Evolutionary conservation across 1,140 invertebrate genomes (phyloP).

Genomic region (Sycophaga agraensis): DNA sequence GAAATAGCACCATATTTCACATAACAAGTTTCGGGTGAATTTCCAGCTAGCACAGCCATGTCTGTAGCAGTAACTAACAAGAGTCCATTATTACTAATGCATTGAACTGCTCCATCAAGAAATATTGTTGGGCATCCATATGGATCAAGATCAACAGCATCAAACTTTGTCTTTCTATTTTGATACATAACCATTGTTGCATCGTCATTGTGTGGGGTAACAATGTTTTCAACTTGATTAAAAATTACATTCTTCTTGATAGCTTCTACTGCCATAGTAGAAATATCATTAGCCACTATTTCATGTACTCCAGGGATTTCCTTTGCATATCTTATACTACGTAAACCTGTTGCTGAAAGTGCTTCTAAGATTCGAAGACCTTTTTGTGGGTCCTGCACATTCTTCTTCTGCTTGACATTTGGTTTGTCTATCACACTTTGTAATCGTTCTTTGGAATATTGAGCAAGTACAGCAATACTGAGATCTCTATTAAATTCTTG

Average conservation of each 20-base stretch:
- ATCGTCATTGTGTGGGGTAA: conserved; percentile 76
- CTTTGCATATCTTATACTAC: conserved; percentile 94
- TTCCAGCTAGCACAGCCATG: conserved; percentile 95
- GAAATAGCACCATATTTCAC: conserved; percentile 93
- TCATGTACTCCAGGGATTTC: conserved; percentile 82
- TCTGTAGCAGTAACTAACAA: conserved; percentile 97
- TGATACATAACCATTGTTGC: conserved; percentile 85
- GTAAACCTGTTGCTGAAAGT: conserved; percentile 89
- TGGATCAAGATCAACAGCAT: conserved; percentile 95
- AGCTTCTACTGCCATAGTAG: conserved; percentile 79
- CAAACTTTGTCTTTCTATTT: conserved; percentile 73
- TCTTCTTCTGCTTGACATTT: conserved; percentile 28
- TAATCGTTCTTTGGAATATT: conserved; percentile 46
- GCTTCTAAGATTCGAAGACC: conserved; percentile 86
- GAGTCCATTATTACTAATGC: conserved; percentile 74
- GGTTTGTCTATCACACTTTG: conserved; percentile 31
- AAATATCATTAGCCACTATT: conserved; percentile 94
- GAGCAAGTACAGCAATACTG: conserved; percentile 54
- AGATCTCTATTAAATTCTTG: conserved; percentile 97
- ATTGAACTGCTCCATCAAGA: conserved; percentile 88
- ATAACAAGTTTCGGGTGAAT: conserved; percentile 90
- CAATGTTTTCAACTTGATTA: conserved; percentile 76
- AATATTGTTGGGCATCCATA: conserved; percentile 95
- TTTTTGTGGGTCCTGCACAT: conserved; percentile 45
- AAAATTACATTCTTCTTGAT: conserved; percentile 81